Conservation (phyloP, 2,888 invertebrate species). For the Rhabditophanes sp. region DNA sequence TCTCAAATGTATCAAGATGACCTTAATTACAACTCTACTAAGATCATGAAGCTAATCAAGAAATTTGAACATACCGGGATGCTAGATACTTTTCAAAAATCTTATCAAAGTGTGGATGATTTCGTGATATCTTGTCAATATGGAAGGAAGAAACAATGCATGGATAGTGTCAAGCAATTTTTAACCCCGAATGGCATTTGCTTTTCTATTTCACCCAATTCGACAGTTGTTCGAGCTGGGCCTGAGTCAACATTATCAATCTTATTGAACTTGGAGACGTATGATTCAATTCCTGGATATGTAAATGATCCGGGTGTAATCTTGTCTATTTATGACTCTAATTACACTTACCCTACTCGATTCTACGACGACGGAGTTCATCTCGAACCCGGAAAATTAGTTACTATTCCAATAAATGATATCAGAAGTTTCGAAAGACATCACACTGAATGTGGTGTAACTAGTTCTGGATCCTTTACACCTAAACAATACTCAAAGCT, state of each 20-base stretch:
- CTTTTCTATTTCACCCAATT: constrained; percentile 25
- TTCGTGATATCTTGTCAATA: constrained; percentile 25
- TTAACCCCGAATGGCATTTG: constrained; percentile 30
- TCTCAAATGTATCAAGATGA: constrained; percentile 20
- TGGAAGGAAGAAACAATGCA: constrained; percentile 26
- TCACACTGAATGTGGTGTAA: constrained; percentile 19
- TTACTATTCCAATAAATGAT: constrained; percentile 34
- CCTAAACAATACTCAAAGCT: constrained; percentile 23
- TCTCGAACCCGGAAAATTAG: constrained; percentile 30
- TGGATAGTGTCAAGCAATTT: constrained; percentile 27
- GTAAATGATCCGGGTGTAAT: constrained; percentile 26
- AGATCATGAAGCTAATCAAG: constrained; percentile 13
- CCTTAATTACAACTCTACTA: constrained; percentile 10
- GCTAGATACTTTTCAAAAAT: constrained; percentile 16
- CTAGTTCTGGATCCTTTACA: constrained; percentile 17
- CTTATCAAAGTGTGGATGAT: constrained; percentile 26
- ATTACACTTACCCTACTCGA: constrained; percentile 13
- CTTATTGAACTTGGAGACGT: constrained; percentile 30
- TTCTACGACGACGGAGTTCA: constrained; percentile 31
- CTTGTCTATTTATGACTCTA: constrained; percentile 22
- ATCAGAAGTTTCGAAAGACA: constrained; percentile 23
- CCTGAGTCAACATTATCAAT: constrained; percentile 30
- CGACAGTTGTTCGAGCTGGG: constrained; percentile 28
- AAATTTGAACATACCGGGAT: constrained; percentile 24
- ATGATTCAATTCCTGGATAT: constrained; percentile 27